These are phyloP conservation scores for Drosophila lacertosa DNA, from an alignment of 1,140 invertebrate genomes.

Conservation along the genomic window DNA sequence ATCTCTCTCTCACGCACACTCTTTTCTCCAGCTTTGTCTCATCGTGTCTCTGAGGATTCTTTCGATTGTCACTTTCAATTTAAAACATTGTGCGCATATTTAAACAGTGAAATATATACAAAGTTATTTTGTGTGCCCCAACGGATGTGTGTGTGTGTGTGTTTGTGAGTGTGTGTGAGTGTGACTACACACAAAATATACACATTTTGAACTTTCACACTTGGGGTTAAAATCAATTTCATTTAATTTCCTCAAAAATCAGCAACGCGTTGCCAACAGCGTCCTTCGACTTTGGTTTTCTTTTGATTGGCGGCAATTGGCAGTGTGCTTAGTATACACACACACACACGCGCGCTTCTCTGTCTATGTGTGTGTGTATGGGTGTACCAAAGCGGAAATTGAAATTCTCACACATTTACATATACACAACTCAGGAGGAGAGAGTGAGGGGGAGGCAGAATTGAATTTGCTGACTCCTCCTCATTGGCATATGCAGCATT, in stretches of 20 bases:
- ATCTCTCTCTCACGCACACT: not conserved
- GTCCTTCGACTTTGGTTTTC: slow-evolving; percentile 75
- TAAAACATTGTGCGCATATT: slow-evolving; percentile 34
- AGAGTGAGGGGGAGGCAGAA: slow-evolving; percentile 25
- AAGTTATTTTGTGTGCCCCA: slow-evolving; percentile 34
- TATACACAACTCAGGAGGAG: too few relatives aligned
- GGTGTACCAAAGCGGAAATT: slow-evolving; percentile 62
- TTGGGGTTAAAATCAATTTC: slow-evolving; percentile 73
- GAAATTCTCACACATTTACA: slow-evolving; percentile 69
- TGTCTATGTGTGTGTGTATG: slow-evolving; percentile 10
- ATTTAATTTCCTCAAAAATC: slow-evolving; percentile 75
- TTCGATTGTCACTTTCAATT: slow-evolving; percentile 41
- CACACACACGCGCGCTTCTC: too few relatives aligned
- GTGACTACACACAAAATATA: not conserved
- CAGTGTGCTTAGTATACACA: slow-evolving; percentile 44
- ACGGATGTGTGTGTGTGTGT: too few relatives aligned
- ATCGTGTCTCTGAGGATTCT: slow-evolving; percentile 11
- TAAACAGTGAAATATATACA: slow-evolving; percentile 37
- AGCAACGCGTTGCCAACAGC: slow-evolving; percentile 44
- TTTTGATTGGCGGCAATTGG: slow-evolving; percentile 75
- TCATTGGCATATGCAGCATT: slow-evolving; percentile 55
- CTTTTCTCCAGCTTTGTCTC: not conserved
- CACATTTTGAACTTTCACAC: slow-evolving; percentile 30
- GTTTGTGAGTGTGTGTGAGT: too few relatives aligned
- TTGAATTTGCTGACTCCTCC: slow-evolving; percentile 41